Conservation (phyloP, 2,797 vertebrate genomes). For the Myripristis murdjan region DNA sequence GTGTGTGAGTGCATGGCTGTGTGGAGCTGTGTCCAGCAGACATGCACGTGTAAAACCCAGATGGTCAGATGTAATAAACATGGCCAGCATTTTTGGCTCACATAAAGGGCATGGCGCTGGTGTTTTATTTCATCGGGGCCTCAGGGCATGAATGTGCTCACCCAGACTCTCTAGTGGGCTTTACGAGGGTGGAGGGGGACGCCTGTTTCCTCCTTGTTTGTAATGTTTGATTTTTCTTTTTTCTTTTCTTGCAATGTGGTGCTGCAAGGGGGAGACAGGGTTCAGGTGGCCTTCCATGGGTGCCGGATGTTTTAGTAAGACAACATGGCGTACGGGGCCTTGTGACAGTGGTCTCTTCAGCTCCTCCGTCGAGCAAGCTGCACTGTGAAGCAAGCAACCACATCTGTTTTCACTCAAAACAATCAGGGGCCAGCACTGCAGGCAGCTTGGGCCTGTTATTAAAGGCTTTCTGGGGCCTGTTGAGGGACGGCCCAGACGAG, state of each 20-base stretch:
- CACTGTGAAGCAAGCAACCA: conserved; percentile 70
- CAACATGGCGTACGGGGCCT: conserved; percentile 70
- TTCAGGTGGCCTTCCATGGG: conserved; percentile 70
- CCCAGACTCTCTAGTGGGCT: conserved; percentile 66
- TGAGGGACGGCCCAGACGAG: conserved; percentile 75
- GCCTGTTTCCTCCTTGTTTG: conserved; percentile 74
- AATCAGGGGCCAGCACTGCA: conserved; percentile 82
- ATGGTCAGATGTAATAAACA: conserved; percentile 85
- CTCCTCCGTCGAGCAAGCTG: conserved; percentile 58
- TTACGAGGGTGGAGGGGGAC: conserved; percentile 65
- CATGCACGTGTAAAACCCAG: conserved; percentile 77
- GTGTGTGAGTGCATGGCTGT: conserved; percentile 44
- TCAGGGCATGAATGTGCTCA: conserved; percentile 69
- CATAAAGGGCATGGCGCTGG: conserved; percentile 70
- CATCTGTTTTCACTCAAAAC: conserved; percentile 90
- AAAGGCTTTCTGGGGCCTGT: conserved; percentile 84
- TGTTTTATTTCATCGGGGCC: conserved; percentile 80
- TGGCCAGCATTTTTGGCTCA: conserved; percentile 67
- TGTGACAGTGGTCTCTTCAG: conserved; percentile 72
- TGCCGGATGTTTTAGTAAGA: conserved; percentile 84
- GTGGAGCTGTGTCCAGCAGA: conserved; percentile 66
- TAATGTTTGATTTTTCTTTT: conserved; percentile 50
- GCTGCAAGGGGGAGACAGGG: conserved; percentile 34
- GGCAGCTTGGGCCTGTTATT: conserved; percentile 84
- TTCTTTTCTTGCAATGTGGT: conserved; percentile 43